A percentile compares a stretch with the other conserved stretches of the same genome.
Evolutionary conservation across 2,113 vertebrate genomes (phyloP).

Genomic region (Anseranas semipalmata): DNA sequence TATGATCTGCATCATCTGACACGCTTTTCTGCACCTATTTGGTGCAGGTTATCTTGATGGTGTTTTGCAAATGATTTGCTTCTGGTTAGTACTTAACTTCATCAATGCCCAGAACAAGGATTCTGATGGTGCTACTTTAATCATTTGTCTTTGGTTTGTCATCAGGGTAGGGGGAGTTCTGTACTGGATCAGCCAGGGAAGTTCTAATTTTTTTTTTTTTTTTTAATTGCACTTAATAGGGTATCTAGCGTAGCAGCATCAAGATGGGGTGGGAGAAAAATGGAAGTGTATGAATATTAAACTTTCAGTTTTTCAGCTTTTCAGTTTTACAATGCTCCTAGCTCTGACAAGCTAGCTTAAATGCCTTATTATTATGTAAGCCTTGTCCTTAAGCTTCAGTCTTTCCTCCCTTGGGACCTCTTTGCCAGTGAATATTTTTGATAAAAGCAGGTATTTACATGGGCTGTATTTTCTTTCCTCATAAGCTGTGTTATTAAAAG

Average conservation of each 20-base stretch:
- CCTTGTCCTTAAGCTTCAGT: not conserved
- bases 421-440: not conserved
- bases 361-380: not conserved
- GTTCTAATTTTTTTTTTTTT: not conserved
- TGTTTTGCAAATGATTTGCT: not conserved
- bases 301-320: not conserved
- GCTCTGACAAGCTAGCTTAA: not conserved
- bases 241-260: not conserved
- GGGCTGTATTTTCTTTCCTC: not conserved
- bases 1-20: not conserved
- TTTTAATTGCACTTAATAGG: not conserved
- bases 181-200: not conserved
- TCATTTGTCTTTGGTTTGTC: not conserved
- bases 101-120: not conserved
- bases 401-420: not conserved
- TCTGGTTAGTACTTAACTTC: not conserved
- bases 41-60: constrained; percentile 11
- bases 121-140: not conserved
- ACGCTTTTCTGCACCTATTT: not conserved
- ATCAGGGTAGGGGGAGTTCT: not conserved
- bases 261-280: not conserved
- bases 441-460: not conserved
- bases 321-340: not conserved
- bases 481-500: not conserved
- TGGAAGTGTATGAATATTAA: not conserved